These are phyloP conservation scores for Aphidius colemani DNA, from an alignment of 2,888 invertebrate genomes.

Conservation along the genomic window DNA sequence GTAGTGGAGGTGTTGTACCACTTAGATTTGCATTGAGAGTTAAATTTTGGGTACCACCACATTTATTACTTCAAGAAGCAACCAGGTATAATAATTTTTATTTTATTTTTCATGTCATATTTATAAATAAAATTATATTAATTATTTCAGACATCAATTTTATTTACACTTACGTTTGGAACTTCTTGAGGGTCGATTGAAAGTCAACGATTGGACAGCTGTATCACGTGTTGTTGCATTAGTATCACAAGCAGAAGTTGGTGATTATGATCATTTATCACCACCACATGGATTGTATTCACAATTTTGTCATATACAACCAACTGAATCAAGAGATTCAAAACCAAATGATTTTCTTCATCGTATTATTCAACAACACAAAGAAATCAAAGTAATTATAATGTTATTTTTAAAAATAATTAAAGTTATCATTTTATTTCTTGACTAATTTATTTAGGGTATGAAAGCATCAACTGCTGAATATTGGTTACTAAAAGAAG, in stretches of 20 bases:
- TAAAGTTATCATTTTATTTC: not conserved
- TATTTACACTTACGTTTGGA: slow-evolving; percentile 83
- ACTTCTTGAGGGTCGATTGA: slow-evolving; percentile 73
- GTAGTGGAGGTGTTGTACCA: slow-evolving; percentile 66
- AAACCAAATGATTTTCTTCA: slow-evolving; percentile 69
- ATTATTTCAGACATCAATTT: slow-evolving; percentile 72
- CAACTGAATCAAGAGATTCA: slow-evolving; percentile 62
- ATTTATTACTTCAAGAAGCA: slow-evolving; percentile 81
- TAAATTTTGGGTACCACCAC: slow-evolving; percentile 92
- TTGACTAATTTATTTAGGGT: slow-evolving; percentile 55
- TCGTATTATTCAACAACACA: slow-evolving; percentile 69
- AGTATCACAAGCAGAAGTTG: slow-evolving; percentile 74
- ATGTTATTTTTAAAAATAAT: not conserved
- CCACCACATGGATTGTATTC: slow-evolving; percentile 68
- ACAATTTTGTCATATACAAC: slow-evolving; percentile 68
- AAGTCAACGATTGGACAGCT: slow-evolving; percentile 71
- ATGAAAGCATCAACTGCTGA: slow-evolving; percentile 80
- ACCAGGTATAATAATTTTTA: slow-evolving; percentile 68
- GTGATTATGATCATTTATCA: slow-evolving; percentile 70
- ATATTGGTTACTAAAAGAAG: slow-evolving; percentile 82
- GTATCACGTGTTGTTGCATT: slow-evolving; percentile 76
- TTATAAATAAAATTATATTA: not conserved
- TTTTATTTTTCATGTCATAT: not conserved
- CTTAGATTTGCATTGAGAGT: slow-evolving; percentile 75
- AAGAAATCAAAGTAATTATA: slow-evolving; percentile 61